These are phyloP conservation scores for Rhodinocichla rosea DNA, from an alignment of 2,113 vertebrate genomes.

Conservation along the genomic window DNA sequence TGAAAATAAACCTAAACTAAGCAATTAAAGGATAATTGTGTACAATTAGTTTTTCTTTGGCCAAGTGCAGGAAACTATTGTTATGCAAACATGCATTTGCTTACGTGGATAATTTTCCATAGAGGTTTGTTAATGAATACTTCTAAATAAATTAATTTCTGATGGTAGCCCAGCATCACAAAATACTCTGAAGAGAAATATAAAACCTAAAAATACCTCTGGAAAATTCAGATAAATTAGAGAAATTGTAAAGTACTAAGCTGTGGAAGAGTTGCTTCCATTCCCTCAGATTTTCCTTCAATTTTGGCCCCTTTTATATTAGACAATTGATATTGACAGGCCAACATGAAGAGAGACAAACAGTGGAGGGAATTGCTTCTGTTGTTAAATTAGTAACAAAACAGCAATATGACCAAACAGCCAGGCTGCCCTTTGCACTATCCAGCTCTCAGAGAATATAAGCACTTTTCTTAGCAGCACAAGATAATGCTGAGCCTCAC, in stretches of 20 bases:
- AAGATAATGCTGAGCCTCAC: background rate
- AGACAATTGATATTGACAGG: background rate
- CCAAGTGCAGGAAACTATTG: background rate
- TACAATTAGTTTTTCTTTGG: background rate
- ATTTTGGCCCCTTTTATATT: background rate
- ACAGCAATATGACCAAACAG: background rate
- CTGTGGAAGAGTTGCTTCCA: background rate
- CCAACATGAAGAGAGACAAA: background rate
- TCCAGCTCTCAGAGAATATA: background rate
- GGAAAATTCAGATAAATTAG: background rate
- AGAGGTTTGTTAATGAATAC: background rate
- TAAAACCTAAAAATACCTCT: background rate
- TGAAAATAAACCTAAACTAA: background rate
- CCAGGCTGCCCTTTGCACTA: background rate
- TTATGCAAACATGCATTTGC: background rate
- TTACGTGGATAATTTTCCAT: background rate
- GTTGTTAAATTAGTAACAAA: background rate
- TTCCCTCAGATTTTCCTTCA: background rate
- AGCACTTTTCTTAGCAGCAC: background rate
- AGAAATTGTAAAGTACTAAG: background rate
- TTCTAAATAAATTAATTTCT: background rate
- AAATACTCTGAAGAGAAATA: background rate
- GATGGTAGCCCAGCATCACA: background rate
- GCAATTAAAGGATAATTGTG: background rate
- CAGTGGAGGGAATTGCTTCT: background rate